phyloP scores from a whole-genome alignment of 2,888 invertebrate genomes.

The Nezara viridula region DNA sequence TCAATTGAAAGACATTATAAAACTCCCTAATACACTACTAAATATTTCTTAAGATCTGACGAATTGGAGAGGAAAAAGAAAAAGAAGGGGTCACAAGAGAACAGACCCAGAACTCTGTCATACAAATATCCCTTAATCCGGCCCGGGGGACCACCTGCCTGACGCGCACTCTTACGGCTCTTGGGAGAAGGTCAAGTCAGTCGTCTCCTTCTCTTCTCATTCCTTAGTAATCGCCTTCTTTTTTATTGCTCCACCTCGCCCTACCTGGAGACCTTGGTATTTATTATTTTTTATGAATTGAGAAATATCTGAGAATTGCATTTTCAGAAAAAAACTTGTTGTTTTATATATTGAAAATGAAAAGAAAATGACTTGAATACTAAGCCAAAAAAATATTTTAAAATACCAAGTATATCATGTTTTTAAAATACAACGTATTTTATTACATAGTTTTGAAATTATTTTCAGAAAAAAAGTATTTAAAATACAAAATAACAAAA shows the following conservation, averaged over 20 bases:
- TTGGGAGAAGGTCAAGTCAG: neutral
- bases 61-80: neutral
- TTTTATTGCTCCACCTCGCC: neutral
- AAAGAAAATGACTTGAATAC: no score
- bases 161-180: neutral
- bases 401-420: no score
- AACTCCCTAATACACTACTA: neutral
- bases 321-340: neutral
- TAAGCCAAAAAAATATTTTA: no score
- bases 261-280: neutral
- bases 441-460: no score
- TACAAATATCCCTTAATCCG: conserved; percentile 14
- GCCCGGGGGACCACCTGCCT: neutral
- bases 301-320: neutral
- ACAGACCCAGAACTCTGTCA: neutral
- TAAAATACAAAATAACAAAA: no score
- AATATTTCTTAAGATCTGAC: neutral
- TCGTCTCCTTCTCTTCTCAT: neutral
- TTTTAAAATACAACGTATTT: no score
- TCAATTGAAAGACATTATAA: neutral
- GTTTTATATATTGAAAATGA: no score
- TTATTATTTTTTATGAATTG: neutral
- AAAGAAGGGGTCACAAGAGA: neutral
- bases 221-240: neutral
- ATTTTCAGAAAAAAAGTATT: no score